These are phyloP conservation scores for Nothura maculosa DNA, from an alignment of 2,797 vertebrate genomes.

Conservation along the genomic window DNA sequence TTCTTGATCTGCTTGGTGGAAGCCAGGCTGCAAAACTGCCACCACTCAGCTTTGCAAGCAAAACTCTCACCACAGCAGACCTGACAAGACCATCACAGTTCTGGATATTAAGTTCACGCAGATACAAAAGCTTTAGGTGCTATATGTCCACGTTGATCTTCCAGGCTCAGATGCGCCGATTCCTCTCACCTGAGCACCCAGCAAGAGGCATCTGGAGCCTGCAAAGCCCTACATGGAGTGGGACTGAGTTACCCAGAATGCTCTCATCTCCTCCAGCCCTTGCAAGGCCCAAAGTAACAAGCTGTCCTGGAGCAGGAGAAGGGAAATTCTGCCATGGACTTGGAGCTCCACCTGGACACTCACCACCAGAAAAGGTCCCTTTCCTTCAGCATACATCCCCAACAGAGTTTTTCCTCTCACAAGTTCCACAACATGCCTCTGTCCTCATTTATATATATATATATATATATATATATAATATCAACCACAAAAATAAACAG, in stretches of 20 bases:
- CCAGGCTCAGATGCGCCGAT: not conserved
- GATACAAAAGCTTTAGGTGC: not conserved
- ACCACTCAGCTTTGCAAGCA: not conserved
- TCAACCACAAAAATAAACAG: not conserved
- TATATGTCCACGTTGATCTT: not conserved
- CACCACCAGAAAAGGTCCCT: not conserved
- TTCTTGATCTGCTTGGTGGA: not conserved
- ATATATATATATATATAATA: too few species aligned
- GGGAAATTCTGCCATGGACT: not conserved
- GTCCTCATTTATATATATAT: not conserved
- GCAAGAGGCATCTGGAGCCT: not conserved
- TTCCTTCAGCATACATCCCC: fast-evolving
- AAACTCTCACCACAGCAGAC: not conserved
- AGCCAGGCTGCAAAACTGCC: not conserved
- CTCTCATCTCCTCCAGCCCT: not conserved
- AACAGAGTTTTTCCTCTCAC: not conserved
- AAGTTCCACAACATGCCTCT: not conserved
- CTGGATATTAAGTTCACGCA: not conserved
- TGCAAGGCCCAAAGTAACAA: not conserved
- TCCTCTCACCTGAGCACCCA: not conserved
- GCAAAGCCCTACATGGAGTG: fast-evolving
- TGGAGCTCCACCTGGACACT: fast-evolving
- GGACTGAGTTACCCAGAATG: not conserved
- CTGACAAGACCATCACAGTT: not conserved
- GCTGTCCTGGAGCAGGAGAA: not conserved